Conservation (phyloP, 2,888 invertebrate species). For the Polyommatus iphigenia region DNA sequence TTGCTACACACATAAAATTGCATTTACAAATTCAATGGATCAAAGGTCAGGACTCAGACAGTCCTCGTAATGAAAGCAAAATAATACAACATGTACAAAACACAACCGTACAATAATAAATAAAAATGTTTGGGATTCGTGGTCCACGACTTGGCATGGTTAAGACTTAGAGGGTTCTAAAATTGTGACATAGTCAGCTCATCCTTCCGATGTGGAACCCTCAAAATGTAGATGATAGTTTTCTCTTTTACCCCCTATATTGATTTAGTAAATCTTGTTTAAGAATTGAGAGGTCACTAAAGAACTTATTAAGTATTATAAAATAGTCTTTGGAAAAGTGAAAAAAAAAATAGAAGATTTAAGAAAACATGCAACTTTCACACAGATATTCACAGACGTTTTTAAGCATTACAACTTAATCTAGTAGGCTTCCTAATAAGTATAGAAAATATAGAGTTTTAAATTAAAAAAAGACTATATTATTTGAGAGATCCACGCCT, state of each 20-base stretch:
- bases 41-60: slow-evolving; percentile 2
- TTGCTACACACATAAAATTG: background rate
- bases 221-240: background rate
- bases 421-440: no score
- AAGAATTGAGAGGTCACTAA: background rate
- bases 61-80: background rate
- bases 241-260: background rate
- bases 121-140: background rate
- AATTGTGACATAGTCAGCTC: background rate
- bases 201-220: background rate
- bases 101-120: no score
- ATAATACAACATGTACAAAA: background rate
- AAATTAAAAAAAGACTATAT: no score
- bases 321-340: no score
- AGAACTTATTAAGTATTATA: no score
- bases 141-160: background rate
- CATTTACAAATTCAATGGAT: background rate
- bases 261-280: background rate
- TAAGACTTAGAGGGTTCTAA: background rate
- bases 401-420: no score
- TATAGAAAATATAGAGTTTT: no score
- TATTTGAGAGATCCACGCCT: no score
- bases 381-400: no score
- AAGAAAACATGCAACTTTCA: no score
- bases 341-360: no score